Evolutionary conservation across 35 echinoderm and acorn worm species (phyloP).

Genomic region (Apostichopus japonicus): DNA sequence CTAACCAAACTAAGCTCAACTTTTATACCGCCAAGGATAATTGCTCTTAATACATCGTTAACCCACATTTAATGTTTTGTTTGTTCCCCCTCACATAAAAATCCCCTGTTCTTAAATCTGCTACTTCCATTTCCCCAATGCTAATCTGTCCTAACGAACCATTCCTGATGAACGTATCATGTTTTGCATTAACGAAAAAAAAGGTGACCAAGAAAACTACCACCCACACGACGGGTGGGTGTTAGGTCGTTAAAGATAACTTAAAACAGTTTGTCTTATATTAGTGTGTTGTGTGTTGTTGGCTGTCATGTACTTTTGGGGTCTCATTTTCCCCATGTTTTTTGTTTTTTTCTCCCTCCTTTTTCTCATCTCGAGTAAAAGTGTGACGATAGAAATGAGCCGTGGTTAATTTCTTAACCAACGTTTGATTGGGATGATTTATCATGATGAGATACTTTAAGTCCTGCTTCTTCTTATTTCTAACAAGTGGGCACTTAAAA

Average conservation of each 20-base stretch:
- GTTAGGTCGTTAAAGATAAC: slow-evolving; percentile 2
- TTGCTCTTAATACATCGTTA: background rate
- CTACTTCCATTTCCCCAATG: background rate
- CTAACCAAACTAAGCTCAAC: too few relatives aligned
- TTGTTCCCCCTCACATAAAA: background rate
- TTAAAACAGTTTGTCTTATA: slow-evolving; percentile 4
- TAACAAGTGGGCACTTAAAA: slow-evolving; percentile 44
- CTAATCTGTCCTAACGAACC: background rate
- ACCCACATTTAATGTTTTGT: background rate
- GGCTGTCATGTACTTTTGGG: background rate
- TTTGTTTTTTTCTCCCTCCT: background rate
- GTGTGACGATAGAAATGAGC: background rate
- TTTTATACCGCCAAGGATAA: too few relatives aligned
- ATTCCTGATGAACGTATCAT: background rate
- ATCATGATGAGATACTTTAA: slow-evolving; percentile 40
- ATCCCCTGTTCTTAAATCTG: background rate
- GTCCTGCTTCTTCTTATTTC: slow-evolving; percentile 14
- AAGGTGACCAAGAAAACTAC: background rate
- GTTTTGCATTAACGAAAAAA: background rate
- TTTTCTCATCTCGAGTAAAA: background rate
- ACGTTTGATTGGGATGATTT: slow-evolving; percentile 32
- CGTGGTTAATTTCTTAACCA: slow-evolving; percentile 39
- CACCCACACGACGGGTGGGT: background rate
- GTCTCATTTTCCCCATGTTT: background rate
- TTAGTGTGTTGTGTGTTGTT: background rate